Conservation (phyloP, 2,888 invertebrate genomes). For the Cryptophagus acutangulus region DNA sequence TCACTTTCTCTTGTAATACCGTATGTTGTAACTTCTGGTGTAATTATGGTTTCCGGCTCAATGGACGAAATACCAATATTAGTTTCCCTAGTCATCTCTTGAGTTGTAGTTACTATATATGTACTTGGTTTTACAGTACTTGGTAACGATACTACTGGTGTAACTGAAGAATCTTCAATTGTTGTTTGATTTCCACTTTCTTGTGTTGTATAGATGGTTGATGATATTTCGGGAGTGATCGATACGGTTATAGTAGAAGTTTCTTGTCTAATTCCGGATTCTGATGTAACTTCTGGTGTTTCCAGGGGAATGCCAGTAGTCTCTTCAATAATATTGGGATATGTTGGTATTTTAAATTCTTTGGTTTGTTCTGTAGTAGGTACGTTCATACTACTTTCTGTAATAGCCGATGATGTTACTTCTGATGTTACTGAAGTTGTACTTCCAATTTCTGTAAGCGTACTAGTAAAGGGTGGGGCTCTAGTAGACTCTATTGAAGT, state of each 20-base stretch:
- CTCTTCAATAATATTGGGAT: too few relatives aligned
- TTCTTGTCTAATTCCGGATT: conserved; percentile 1
- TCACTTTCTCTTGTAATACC: background rate
- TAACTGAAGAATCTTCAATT: too few relatives aligned
- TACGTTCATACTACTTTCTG: background rate
- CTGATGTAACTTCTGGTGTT: conserved; percentile 6
- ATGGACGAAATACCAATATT: background rate
- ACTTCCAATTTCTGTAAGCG: conserved; percentile 3
- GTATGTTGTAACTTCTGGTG: conserved; percentile 3
- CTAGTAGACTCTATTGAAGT: too few relatives aligned
- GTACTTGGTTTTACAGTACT: background rate
- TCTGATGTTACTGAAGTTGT: conserved; percentile 12
- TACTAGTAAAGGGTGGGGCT: background rate
- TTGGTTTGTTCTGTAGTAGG: too few relatives aligned
- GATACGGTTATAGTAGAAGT: background rate
- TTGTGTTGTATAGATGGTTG: conserved; percentile 7
- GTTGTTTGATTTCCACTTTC: too few relatives aligned
- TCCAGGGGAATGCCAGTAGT: background rate
- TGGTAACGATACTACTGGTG: conserved; percentile 1
- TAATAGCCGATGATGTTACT: background rate
- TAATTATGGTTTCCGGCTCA: background rate
- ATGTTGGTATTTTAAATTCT: too few relatives aligned
- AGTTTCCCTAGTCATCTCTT: conserved; percentile 4
- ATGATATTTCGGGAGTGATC: conserved; percentile 4
- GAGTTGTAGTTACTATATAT: too few relatives aligned